A percentile compares a stretch with the other conserved stretches of the same genome.
Evolutionary conservation across 2,888 invertebrate genomes (phyloP).

Genomic region (Agonopterix alstromeriana): DNA sequence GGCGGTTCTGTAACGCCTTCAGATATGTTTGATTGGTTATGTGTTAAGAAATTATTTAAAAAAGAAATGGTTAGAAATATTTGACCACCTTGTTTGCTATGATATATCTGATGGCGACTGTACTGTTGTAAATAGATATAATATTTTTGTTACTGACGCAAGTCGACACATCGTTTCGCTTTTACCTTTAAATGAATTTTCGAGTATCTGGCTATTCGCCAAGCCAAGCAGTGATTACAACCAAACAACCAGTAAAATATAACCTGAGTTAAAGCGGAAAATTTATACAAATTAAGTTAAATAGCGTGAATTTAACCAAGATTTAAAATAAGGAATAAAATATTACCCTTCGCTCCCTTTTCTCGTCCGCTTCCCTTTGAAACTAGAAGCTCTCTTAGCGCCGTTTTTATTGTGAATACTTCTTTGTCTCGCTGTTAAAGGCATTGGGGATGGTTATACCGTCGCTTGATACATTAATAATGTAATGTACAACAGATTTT

Average conservation of each 20-base stretch:
- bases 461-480: background rate
- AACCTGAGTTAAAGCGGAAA: no score
- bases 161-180: conserved; percentile 23
- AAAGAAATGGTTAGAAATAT: no score
- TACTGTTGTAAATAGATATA: conserved; percentile 4
- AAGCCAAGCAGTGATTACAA: conserved; percentile 37
- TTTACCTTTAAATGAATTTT: conserved; percentile 36
- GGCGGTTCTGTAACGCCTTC: no score
- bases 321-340: background rate
- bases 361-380: conserved; percentile 51
- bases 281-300: background rate
- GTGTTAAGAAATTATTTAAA: no score
- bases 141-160: conserved; percentile 21
- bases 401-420: conserved; percentile 67
- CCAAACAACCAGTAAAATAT: background rate
- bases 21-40: no score
- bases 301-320: background rate
- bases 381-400: conserved; percentile 52
- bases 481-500: background rate
- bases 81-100: no score
- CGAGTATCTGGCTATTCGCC: conserved; percentile 39
- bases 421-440: conserved; percentile 60
- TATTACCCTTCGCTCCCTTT: conserved; percentile 56
- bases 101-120: background rate
- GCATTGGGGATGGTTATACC: conserved; percentile 31